Conservation (phyloP, 2,797 vertebrate species). For the Chaunax sp. region DNA sequence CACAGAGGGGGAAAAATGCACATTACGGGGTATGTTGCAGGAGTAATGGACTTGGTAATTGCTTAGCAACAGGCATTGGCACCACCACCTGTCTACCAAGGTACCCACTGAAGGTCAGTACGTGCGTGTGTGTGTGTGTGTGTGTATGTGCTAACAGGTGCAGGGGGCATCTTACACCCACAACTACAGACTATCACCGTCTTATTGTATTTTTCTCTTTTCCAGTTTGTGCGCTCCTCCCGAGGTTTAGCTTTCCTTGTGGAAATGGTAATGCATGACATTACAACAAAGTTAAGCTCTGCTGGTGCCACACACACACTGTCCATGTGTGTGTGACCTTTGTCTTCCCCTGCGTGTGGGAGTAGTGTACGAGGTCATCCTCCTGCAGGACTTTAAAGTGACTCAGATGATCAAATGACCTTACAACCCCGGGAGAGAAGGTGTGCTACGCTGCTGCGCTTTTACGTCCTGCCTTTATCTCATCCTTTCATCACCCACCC, state of each 20-base stretch:
- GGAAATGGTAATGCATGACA: constrained; percentile 8
- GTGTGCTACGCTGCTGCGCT: constrained; percentile 21
- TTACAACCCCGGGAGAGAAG: constrained; percentile 24
- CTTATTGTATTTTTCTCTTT: constrained; percentile 18
- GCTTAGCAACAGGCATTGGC: constrained; percentile 78
- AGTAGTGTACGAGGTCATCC: not conserved
- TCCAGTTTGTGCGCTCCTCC: constrained; percentile 20
- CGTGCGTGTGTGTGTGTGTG: constrained; percentile 37
- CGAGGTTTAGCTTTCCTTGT: not conserved
- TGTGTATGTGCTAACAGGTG: constrained; percentile 14
- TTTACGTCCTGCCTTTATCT: constrained; percentile 48
- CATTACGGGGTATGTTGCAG: constrained; percentile 62
- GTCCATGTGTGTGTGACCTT: constrained; percentile 1
- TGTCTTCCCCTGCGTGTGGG: not conserved
- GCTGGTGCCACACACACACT: constrained; percentile 9
- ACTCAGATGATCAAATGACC: constrained; percentile 42
- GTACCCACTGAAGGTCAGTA: constrained; percentile 71
- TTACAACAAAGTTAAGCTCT: constrained; percentile 7
- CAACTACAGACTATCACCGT: constrained; percentile 7
- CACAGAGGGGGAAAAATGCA: constrained; percentile 31
- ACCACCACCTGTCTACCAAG: constrained; percentile 74
- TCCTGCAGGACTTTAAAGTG: constrained; percentile 45
- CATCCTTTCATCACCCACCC: constrained; percentile 39
- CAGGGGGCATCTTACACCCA: constrained; percentile 14
- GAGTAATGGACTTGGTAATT: constrained; percentile 80